A percentile compares a stretch with the other conserved stretches of the same genome.
Evolutionary conservation across 2,113 vertebrate genomes (phyloP).

Genomic region (Cyanoramphus novaezelandiae): DNA sequence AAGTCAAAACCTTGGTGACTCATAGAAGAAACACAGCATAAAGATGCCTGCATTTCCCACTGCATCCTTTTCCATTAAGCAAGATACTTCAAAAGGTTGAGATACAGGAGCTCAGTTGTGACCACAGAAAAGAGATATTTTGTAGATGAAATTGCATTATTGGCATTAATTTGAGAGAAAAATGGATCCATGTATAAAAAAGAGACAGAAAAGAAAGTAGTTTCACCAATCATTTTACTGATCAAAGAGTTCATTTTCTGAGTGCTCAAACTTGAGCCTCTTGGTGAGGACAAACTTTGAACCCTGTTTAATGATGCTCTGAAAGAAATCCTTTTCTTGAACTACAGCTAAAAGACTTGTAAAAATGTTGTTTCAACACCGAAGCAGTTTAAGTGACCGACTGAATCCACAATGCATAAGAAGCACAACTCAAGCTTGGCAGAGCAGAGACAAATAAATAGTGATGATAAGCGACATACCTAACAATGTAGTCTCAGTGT

Average conservation of each 20-base stretch:
- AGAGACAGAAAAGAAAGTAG: neutral
- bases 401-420: constrained; percentile 73
- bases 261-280: constrained; percentile 66
- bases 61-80: neutral
- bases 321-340: constrained; percentile 64
- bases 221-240: constrained; percentile 65
- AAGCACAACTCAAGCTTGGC: constrained; percentile 73
- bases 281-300: constrained; percentile 68
- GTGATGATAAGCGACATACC: constrained; percentile 76
- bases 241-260: constrained; percentile 72
- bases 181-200: constrained; percentile 41
- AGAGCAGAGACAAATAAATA: constrained; percentile 74
- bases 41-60: neutral
- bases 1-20: neutral
- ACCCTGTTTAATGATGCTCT: constrained; percentile 59
- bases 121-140: constrained; percentile 14
- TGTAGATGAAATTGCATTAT: constrained; percentile 63
- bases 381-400: constrained; percentile 75
- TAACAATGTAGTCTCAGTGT: constrained; percentile 68
- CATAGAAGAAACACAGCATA: neutral
- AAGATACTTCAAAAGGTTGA: constrained; percentile 10
- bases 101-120: constrained; percentile 2
- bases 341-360: constrained; percentile 71
- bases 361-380: constrained; percentile 72
- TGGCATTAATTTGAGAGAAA: constrained; percentile 64